These are phyloP conservation scores for Nasua narica DNA, from an alignment of 2,797 vertebrate species.

Conservation along the genomic window DNA sequence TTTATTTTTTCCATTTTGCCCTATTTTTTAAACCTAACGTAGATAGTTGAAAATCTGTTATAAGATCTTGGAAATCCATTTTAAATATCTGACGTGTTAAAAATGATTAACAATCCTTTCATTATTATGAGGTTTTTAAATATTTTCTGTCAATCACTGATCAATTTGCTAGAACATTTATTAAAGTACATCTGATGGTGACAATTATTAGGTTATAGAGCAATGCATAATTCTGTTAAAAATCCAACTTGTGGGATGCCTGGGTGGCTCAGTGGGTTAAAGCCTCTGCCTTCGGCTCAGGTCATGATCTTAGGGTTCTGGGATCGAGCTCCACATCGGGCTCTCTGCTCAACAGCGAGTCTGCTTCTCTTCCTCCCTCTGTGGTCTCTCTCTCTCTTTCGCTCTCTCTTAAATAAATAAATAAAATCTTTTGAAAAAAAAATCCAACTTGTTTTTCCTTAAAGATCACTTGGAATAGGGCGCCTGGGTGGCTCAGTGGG, in stretches of 20 bases:
- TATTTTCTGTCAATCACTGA: background rate
- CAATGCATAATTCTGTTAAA: conserved; percentile 19
- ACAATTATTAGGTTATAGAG: background rate
- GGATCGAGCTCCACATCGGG: too few species aligned
- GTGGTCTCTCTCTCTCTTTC: too few species aligned
- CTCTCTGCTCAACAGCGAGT: too few species aligned
- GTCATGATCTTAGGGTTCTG: too few species aligned
- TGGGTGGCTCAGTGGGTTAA: too few species aligned
- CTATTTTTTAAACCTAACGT: background rate
- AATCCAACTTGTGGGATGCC: background rate
- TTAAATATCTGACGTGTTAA: background rate
- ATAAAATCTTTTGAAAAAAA: too few species aligned
- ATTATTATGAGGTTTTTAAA: background rate
- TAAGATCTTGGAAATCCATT: conserved; percentile 2
- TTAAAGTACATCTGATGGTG: background rate
- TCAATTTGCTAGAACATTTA: conserved; percentile 45
- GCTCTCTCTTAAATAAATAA: too few species aligned
- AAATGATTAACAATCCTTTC: conserved; percentile 1
- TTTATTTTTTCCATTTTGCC: background rate
- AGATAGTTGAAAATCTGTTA: background rate
- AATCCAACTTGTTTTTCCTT: too few species aligned
- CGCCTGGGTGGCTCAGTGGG: too few species aligned
- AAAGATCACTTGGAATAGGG: too few species aligned
- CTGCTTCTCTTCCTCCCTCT: too few species aligned
- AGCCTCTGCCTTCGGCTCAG: too few species aligned